phyloP scores from a whole-genome alignment of 1,140 invertebrate species.

The Orchesella cincta region DNA sequence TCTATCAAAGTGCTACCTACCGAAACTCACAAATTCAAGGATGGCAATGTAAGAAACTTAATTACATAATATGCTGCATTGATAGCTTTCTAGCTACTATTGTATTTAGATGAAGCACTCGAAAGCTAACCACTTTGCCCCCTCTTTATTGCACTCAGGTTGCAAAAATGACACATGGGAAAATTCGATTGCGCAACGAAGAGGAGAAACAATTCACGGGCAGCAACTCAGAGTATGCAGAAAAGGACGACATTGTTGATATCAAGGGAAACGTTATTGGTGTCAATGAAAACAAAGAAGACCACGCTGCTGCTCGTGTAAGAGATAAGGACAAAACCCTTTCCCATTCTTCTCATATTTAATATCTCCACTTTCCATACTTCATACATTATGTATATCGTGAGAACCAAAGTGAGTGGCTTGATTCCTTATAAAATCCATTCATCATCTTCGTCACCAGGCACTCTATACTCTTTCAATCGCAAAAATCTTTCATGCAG shows the following conservation, averaged over 20 bases:
- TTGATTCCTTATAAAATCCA: too few species aligned
- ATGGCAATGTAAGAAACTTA: conserved; percentile 28
- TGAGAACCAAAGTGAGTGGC: too few species aligned
- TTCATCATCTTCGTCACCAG: too few species aligned
- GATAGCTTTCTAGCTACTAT: neutral
- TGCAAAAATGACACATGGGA: conserved; percentile 34
- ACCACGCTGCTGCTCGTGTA: conserved; percentile 28
- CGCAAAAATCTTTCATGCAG: too few species aligned
- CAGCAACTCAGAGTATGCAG: conserved; percentile 15
- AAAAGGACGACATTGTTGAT: conserved; percentile 29
- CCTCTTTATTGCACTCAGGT: neutral
- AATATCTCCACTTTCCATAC: too few species aligned
- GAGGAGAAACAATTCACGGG: conserved; percentile 22
- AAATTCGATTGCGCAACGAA: conserved; percentile 34
- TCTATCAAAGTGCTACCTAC: conserved; percentile 28
- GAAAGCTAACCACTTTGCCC: neutral
- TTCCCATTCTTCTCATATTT: too few species aligned
- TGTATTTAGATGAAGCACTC: neutral
- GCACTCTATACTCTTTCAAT: too few species aligned
- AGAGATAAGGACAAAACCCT: too few species aligned
- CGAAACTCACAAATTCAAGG: conserved; percentile 25
- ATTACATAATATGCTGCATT: neutral
- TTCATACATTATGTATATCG: too few species aligned
- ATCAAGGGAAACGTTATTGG: conserved; percentile 12
- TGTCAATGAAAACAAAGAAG: conserved; percentile 26